Evolutionary conservation across 2,113 vertebrate genomes (phyloP).

Genomic region (Herpailurus yagouaroundi): DNA sequence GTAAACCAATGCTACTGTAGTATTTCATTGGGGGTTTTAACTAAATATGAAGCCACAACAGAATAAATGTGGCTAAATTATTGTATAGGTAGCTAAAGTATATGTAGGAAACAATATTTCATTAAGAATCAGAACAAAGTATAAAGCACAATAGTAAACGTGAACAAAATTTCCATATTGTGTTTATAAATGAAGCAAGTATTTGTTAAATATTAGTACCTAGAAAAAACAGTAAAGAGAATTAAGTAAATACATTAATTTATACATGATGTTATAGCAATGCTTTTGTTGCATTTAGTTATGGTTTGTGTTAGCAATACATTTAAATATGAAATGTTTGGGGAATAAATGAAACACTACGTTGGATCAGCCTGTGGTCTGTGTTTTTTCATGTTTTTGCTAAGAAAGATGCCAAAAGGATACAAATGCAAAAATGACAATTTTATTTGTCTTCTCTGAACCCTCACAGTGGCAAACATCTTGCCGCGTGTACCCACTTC

Average conservation of each 20-base stretch:
- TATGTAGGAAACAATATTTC: neutral
- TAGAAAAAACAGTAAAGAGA: neutral
- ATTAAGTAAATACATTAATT: neutral
- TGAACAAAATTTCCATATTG: neutral
- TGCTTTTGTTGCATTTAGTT: neutral
- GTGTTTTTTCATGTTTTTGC: neutral
- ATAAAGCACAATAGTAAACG: neutral
- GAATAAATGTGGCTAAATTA: constrained; percentile 8
- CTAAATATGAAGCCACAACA: neutral
- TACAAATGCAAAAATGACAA: neutral
- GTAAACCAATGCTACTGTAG: neutral
- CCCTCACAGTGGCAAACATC: neutral
- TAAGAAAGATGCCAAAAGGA: neutral
- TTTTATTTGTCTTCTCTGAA: neutral
- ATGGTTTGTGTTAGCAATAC: neutral
- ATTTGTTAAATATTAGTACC: neutral
- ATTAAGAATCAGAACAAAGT: neutral
- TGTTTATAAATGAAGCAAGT: neutral
- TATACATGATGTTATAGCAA: neutral
- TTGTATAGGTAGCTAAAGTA: neutral
- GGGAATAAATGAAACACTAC: neutral
- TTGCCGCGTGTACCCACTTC: neutral
- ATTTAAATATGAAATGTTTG: constrained; percentile 44
- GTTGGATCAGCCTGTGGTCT: neutral
- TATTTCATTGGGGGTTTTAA: neutral